These are phyloP conservation scores for Schizopygopsis pylzovi DNA, from an alignment of 2,797 vertebrate species.

Conservation along the genomic window DNA sequence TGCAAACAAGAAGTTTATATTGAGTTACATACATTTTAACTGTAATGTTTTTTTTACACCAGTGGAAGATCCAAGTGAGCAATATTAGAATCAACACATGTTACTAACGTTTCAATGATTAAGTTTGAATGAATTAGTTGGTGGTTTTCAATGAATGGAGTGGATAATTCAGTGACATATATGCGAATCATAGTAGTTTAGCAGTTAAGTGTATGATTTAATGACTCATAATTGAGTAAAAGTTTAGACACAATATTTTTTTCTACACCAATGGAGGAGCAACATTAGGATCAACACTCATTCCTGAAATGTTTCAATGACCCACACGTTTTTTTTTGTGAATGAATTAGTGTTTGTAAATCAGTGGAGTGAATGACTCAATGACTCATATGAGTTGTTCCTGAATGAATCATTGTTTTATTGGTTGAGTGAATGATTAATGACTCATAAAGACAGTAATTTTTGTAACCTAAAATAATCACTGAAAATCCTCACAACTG, in stretches of 20 bases:
- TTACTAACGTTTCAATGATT: background rate
- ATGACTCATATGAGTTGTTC: background rate
- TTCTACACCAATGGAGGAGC: background rate
- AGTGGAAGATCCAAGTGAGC: background rate
- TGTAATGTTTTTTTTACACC: background rate
- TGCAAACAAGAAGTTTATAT: background rate
- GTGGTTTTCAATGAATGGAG: background rate
- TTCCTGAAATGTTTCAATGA: background rate
- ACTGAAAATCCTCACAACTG: background rate
- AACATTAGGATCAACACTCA: background rate
- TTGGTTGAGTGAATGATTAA: background rate
- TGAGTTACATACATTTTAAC: background rate
- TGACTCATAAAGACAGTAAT: background rate
- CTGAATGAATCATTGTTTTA: background rate
- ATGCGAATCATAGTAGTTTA: background rate
- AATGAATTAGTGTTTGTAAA: background rate
- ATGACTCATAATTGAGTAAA: background rate
- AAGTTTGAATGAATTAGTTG: background rate
- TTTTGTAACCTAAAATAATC: background rate
- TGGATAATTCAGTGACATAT: background rate
- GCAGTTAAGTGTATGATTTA: background rate
- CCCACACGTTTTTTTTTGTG: background rate
- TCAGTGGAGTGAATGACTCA: background rate
- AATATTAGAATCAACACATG: too few species aligned
- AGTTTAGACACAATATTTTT: background rate